Evolutionary conservation across 2,888 invertebrate genomes (phyloP).

Genomic region (Thyatira batis): DNA sequence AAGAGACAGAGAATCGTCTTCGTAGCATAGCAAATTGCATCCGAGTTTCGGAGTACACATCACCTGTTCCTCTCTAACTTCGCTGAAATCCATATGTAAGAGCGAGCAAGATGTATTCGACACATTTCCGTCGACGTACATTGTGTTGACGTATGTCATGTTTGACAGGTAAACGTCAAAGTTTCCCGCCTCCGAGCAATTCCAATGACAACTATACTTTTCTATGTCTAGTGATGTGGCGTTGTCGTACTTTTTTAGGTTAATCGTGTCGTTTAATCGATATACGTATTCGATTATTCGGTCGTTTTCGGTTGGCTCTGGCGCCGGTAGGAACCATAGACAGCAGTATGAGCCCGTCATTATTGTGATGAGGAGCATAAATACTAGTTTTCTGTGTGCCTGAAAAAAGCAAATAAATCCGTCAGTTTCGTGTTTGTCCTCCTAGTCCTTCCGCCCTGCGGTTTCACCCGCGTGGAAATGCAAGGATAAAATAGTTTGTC

Average conservation of each 20-base stretch:
- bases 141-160: constrained; percentile 51
- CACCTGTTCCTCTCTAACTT: constrained; percentile 45
- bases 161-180: constrained; percentile 64
- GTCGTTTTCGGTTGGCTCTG: constrained; percentile 30
- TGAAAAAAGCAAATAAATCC: constrained; percentile 45
- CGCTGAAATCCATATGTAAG: constrained; percentile 58
- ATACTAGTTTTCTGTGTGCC: constrained; percentile 86
- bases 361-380: constrained; percentile 84
- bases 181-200: constrained; percentile 43
- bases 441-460: too few relatives aligned
- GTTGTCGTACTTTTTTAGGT: constrained; percentile 42
- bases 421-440: too few relatives aligned
- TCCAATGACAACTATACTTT: constrained; percentile 68
- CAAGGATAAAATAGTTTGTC: too few relatives aligned
- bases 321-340: constrained; percentile 84
- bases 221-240: constrained; percentile 38
- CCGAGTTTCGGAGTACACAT: constrained; percentile 51
- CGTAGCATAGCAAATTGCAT: constrained; percentile 65
- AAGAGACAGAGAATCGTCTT: constrained; percentile 33
- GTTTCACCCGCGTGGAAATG: too few relatives aligned
- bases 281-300: constrained; percentile 55
- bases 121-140: constrained; percentile 52
- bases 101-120: constrained; percentile 56
- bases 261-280: constrained; percentile 63
- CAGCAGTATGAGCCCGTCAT: constrained; percentile 87